Conservation (phyloP, 1,140 invertebrate species). For the Trinorchestia longiramus region DNA sequence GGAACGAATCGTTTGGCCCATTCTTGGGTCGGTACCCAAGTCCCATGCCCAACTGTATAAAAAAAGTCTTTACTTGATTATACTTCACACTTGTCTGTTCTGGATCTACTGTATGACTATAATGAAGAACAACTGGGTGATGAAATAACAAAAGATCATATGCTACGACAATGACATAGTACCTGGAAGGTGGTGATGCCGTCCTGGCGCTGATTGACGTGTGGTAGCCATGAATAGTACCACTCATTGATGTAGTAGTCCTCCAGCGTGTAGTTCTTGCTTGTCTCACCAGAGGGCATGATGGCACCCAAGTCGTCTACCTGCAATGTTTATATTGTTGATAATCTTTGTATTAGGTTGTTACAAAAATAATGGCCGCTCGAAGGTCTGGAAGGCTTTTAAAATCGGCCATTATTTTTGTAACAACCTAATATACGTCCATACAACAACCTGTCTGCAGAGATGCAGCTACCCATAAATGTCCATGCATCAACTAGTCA, state of each 20-base stretch:
- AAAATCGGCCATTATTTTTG: too few species aligned
- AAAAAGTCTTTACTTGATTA: too few species aligned
- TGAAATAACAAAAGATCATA: too few species aligned
- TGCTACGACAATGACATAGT: constrained; percentile 67
- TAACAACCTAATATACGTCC: not conserved
- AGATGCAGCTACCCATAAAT: not conserved
- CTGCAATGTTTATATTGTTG: not conserved
- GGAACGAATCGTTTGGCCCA: too few species aligned
- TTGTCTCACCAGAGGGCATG: constrained; percentile 75
- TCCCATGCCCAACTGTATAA: too few species aligned
- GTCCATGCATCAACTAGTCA: not conserved
- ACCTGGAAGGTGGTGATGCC: constrained; percentile 87
- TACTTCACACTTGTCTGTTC: too few species aligned
- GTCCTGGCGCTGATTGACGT: constrained; percentile 82
- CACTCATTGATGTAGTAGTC: constrained; percentile 94
- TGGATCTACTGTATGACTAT: too few species aligned
- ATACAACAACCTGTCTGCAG: not conserved
- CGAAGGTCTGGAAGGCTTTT: too few species aligned
- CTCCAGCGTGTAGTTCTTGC: constrained; percentile 90
- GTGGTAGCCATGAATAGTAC: constrained; percentile 90
- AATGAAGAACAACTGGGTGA: too few species aligned
- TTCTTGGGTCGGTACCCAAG: too few species aligned
- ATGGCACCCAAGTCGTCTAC: constrained; percentile 70
- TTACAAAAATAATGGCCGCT: too few species aligned
- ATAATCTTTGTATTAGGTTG: too few species aligned